Conservation (phyloP, 1,140 invertebrate genomes). For the Conus betulinus region DNA sequence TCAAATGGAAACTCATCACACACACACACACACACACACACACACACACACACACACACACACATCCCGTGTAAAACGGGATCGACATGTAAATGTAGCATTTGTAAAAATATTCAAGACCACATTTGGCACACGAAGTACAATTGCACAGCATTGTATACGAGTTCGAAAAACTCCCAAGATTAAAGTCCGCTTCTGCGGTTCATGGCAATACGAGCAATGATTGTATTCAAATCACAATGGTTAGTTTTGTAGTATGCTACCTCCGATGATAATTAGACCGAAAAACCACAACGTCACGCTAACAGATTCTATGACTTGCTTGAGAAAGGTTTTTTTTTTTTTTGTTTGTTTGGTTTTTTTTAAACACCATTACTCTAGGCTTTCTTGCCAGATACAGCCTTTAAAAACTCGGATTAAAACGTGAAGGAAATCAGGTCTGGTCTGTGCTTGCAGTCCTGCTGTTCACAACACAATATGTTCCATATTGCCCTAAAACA, state of each 20-base stretch:
- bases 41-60: background rate
- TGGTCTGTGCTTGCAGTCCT: too few species aligned
- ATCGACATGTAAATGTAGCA: background rate
- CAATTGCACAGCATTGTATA: slow-evolving; percentile 23
- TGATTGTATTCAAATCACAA: background rate
- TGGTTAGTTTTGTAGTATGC: background rate
- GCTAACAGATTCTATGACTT: too few species aligned
- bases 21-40: background rate
- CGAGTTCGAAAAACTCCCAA: background rate
- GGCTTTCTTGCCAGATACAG: too few species aligned
- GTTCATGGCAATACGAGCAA: background rate
- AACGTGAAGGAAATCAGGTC: too few species aligned
- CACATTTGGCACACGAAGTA: slow-evolving; percentile 28
- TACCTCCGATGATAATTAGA: background rate
- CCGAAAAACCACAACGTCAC: too few species aligned
- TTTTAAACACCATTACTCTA: too few species aligned
- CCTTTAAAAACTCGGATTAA: too few species aligned
- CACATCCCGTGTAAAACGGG: background rate
- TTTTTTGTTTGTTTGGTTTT: too few species aligned
- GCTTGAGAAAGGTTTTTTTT: too few species aligned
- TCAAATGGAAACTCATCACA: slow-evolving; percentile 7
- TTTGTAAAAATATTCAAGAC: slow-evolving; percentile 25
- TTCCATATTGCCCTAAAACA: too few species aligned
- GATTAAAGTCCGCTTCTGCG: background rate
- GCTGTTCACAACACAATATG: too few species aligned